A percentile compares a stretch with the other conserved stretches of the same genome.
Evolutionary conservation across 2,888 invertebrate genomes (phyloP).

Genomic region (Noctua comes): DNA sequence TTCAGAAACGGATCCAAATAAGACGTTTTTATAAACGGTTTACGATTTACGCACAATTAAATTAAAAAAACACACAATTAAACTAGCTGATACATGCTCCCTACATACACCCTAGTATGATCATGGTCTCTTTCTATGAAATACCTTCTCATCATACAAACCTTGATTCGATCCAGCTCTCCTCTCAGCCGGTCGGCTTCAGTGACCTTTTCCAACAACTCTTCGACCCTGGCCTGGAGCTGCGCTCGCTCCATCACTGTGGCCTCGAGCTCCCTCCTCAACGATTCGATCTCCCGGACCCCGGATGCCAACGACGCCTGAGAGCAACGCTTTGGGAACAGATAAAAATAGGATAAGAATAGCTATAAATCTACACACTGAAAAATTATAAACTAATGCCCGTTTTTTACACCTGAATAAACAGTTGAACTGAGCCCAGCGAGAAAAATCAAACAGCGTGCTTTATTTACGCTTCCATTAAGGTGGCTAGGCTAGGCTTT

Average conservation of each 20-base stretch:
- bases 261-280: slow-evolving; percentile 91
- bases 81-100: neutral
- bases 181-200: slow-evolving; percentile 92
- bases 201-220: slow-evolving; percentile 91
- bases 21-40: no score
- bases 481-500: no score
- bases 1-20: no score
- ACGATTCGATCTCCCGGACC: slow-evolving; percentile 91
- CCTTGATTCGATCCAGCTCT: slow-evolving; percentile 93
- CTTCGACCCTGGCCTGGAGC: slow-evolving; percentile 91
- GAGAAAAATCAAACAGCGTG: no score
- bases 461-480: no score
- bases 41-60: no score
- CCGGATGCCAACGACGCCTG: slow-evolving; percentile 86
- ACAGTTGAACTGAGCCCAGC: no score
- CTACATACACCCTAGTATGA: neutral
- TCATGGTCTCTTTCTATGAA: neutral
- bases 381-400: neutral
- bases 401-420: neutral
- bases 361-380: neutral
- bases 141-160: slow-evolving; percentile 70
- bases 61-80: no score
- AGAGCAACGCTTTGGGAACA: slow-evolving; percentile 43
- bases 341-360: neutral
- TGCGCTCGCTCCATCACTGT: slow-evolving; percentile 92